Evolutionary conservation across 2,113 vertebrate species (phyloP).

Genomic region (Centrocercus urophasianus): DNA sequence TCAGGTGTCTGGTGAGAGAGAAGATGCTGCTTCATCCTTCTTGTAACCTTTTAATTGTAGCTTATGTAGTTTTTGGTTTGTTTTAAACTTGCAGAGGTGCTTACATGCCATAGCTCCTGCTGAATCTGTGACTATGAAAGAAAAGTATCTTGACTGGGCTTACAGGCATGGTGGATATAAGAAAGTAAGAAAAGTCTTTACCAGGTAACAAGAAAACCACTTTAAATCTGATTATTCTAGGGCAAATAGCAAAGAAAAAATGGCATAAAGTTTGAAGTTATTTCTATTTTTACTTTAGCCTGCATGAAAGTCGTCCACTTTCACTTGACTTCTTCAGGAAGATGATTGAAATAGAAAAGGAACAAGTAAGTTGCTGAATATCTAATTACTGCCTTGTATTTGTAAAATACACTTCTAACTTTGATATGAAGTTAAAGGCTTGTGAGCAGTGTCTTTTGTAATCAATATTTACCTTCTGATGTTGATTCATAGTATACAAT

Average conservation of each 20-base stretch:
- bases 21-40: background rate
- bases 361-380: constrained; percentile 84
- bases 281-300: constrained; percentile 72
- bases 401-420: background rate
- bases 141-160: constrained; percentile 91
- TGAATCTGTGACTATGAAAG: constrained; percentile 86
- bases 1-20: background rate
- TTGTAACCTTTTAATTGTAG: background rate
- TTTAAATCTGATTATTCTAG: background rate
- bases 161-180: constrained; percentile 87
- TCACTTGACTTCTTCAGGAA: constrained; percentile 89
- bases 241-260: background rate
- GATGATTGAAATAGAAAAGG: constrained; percentile 94
- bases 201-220: constrained; percentile 78
- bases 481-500: background rate
- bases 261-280: background rate
- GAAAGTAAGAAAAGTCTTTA: constrained; percentile 88
- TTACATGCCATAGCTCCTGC: constrained; percentile 75
- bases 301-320: constrained; percentile 89
- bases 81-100: constrained; percentile 81
- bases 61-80: background rate
- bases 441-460: background rate
- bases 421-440: background rate
- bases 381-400: background rate
- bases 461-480: constrained; percentile 24